Conservation (phyloP, 2,113 vertebrate species). For the Pedetes capensis region DNA sequence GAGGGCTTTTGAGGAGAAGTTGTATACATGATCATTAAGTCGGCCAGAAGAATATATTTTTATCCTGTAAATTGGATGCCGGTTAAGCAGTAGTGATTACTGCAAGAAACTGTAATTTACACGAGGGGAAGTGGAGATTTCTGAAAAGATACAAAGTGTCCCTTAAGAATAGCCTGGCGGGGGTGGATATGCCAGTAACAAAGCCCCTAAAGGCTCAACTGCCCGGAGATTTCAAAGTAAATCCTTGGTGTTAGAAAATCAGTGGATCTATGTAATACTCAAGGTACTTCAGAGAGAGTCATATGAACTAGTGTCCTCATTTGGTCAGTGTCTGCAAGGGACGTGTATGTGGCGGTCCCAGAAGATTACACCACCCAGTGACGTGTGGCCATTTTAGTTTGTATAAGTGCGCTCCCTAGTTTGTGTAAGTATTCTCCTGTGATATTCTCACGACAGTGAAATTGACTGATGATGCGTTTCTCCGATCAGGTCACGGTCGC, state of each 20-base stretch:
- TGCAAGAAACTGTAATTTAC: constrained; percentile 60
- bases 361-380: background rate
- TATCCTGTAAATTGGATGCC: constrained; percentile 58
- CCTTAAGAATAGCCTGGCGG: background rate
- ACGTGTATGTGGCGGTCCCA: background rate
- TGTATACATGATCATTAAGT: constrained; percentile 72
- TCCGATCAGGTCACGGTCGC: background rate
- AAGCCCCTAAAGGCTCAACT: background rate
- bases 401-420: background rate
- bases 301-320: background rate
- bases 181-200: background rate
- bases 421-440: background rate
- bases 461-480: no score
- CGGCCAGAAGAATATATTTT: constrained; percentile 57
- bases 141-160: constrained; percentile 38
- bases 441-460: background rate
- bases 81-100: constrained; percentile 54
- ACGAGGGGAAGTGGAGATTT: constrained; percentile 27
- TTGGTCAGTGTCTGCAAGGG: no score
- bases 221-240: constrained; percentile 3
- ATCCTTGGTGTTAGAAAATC: background rate
- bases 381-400: background rate
- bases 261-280: background rate
- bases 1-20: constrained; percentile 68
- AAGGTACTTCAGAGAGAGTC: background rate